Percentiles rank a stretch among this genome's conserved stretches.
Conservation (phyloP, 2,797 vertebrate genomes). For the Artibeus jamaicensis region DNA sequence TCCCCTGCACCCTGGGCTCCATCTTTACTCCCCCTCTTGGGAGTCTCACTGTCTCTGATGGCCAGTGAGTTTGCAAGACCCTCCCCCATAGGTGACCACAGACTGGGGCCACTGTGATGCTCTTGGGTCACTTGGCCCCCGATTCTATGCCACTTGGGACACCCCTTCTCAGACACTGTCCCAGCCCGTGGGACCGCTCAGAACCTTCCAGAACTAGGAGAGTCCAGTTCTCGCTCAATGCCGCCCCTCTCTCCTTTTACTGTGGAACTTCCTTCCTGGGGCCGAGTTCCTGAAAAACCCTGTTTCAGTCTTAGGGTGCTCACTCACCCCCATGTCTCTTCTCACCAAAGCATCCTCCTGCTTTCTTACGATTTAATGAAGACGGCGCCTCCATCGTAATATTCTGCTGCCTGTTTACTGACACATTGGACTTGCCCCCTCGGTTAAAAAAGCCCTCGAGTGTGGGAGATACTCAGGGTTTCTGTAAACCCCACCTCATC, state of each 20-base stretch:
- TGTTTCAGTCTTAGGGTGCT: accelerated
- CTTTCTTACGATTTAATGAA: accelerated
- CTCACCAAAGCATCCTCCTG: neutral
- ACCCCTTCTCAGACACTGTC: accelerated
- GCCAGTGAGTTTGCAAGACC: accelerated
- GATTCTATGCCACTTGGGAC: accelerated
- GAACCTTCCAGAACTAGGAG: neutral
- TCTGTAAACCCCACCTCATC: accelerated
- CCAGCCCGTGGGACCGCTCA: accelerated
- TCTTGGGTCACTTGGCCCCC: neutral
- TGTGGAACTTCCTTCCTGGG: neutral
- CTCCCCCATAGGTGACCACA: accelerated
- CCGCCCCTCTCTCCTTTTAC: accelerated
- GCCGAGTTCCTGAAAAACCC: neutral
- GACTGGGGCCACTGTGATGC: neutral
- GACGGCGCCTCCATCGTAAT: accelerated
- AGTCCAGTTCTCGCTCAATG: accelerated
- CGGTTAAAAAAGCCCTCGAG: neutral
- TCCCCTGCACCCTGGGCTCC: neutral
- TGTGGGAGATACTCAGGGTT: accelerated
- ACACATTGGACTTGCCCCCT: neutral
- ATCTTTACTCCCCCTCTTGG: accelerated
- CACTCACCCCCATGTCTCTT: neutral
- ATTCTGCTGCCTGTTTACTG: accelerated
- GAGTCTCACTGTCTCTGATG: neutral